These are phyloP conservation scores for Orientallactaga bullata DNA, from an alignment of 2,113 vertebrate genomes.

Conservation along the genomic window DNA sequence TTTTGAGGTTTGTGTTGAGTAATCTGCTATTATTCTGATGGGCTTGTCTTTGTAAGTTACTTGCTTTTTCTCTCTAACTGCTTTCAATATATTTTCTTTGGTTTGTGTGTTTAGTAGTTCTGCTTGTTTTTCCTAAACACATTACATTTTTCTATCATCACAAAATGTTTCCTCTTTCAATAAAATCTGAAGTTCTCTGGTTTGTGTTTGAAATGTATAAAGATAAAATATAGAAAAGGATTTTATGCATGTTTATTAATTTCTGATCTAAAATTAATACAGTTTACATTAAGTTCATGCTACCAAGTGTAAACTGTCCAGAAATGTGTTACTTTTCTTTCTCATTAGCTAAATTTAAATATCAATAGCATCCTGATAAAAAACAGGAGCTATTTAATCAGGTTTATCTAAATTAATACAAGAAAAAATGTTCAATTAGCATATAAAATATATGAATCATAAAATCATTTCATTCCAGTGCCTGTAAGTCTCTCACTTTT, in stretches of 20 bases:
- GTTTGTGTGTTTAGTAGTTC: not conserved
- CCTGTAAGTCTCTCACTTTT: not conserved
- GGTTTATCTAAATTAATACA: conserved; percentile 74
- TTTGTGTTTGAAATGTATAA: not conserved
- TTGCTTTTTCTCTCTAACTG: no score
- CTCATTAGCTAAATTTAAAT: conserved; percentile 73
- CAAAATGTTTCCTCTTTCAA: not conserved
- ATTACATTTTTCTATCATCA: conserved; percentile 8
- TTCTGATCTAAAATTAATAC: conserved; percentile 47
- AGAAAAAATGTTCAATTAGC: conserved; percentile 49
- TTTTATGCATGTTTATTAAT: conserved; percentile 60
- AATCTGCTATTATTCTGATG: no score
- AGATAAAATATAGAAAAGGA: not conserved
- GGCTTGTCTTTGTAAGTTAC: no score
- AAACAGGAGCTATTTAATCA: conserved; percentile 69
- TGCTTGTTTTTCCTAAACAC: not conserved
- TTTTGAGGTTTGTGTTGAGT: no score
- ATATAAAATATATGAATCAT: conserved; percentile 63
- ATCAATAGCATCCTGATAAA: conserved; percentile 73
- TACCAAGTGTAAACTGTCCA: conserved; percentile 46
- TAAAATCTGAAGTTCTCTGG: not conserved
- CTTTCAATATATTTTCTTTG: no score
- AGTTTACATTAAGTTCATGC: conserved; percentile 67
- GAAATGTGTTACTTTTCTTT: conserved; percentile 75
- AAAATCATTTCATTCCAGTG: conserved; percentile 74